A percentile compares a stretch with the other conserved stretches of the same genome.
These are phyloP conservation scores for Gavia stellata DNA, from an alignment of 2,113 vertebrate species.

Conservation along the genomic window DNA sequence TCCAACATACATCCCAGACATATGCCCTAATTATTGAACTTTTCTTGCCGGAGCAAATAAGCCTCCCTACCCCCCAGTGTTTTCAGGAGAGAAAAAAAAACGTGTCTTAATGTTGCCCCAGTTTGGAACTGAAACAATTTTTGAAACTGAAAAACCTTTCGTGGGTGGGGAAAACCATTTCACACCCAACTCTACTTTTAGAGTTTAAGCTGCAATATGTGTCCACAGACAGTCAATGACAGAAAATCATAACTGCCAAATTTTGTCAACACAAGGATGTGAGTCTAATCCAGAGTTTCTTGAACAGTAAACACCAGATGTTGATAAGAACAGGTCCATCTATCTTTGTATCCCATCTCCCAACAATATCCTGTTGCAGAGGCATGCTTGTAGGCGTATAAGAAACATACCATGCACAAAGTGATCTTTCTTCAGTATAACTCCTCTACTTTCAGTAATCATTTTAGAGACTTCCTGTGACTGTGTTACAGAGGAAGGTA, in stretches of 20 bases:
- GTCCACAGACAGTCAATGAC: neutral
- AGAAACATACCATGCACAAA: neutral
- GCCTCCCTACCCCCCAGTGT: neutral
- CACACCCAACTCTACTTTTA: neutral
- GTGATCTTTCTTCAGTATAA: neutral
- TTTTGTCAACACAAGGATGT: neutral
- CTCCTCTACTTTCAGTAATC: neutral
- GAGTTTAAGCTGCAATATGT: neutral
- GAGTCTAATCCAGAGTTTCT: neutral
- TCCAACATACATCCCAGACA: neutral
- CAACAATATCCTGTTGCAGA: neutral
- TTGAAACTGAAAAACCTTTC: constrained; percentile 13
- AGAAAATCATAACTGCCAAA: neutral
- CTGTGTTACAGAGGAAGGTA: neutral
- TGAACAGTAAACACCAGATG: neutral
- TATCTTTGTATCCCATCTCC: neutral
- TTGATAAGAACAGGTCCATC: neutral
- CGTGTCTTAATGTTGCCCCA: neutral
- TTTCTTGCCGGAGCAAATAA: neutral
- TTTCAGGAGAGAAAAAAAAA: neutral
- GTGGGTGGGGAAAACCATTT: neutral
- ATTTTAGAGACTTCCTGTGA: neutral
- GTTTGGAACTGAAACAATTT: neutral
- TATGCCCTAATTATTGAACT: neutral
- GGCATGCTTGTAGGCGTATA: neutral